Base-by-base conservation (phyloP, 2,888 invertebrate species). In the Blomia tropicalis region DNA sequence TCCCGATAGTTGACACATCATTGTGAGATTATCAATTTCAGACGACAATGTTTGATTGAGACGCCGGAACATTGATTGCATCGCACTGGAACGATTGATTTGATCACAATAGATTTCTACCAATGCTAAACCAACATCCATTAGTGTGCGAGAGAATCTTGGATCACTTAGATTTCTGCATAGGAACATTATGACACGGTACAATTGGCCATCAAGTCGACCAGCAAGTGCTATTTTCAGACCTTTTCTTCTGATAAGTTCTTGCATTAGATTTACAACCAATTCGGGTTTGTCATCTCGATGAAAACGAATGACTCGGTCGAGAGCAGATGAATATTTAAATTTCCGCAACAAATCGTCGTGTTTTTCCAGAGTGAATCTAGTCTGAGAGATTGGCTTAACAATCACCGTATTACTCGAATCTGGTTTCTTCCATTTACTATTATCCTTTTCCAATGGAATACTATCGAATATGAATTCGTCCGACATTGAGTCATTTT, bases 201-300 rank as follows among this genome's bases (percentile, higher is more conserved):
- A 75, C 30, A 90, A 74, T 1, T 81, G 79, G 66, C 80, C 80
- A 58, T 82, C 81, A 63, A 82, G 79, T 63, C 87, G 78, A 1
- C 84, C 84, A 51, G 81, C 79, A 51, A 93, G 75, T 0, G 91
- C 89, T 65, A 81, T 78, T 70, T 79, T 77, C 23, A 96, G 75
- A 0, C 83, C 86, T 72, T 83, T 82, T 62, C 92, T 79, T 70
- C 86, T 72, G n/a, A 85, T 82, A 65, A 95, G 76, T 74, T 93
- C 93, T 72, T 87, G 85, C 70, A 93, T 78, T 4, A 92, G 77
- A 58, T 84, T 81, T 32, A 88, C 82, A 1, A 87, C 83, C 29
- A 82, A 78, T 69, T 88, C 84, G 0, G 93, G 91, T 43, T 56
- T 64, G 23, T 31, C 29, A n/a, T 60, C 64, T 0, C 25, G 58